Conservation (phyloP, 2,888 invertebrate genomes). For the Diloba caeruleocephala region DNA sequence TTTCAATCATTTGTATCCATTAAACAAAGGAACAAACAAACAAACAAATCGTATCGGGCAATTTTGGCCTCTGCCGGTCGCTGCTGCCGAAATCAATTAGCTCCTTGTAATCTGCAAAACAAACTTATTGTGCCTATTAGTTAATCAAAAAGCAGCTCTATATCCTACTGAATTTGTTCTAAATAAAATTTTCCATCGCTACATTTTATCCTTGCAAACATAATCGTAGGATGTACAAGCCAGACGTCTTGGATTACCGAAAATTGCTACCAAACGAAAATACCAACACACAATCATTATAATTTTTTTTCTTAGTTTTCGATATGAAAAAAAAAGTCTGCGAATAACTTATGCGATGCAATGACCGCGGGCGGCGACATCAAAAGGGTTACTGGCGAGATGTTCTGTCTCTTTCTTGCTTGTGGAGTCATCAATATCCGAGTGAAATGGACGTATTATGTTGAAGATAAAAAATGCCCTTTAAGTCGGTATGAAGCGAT, state of each 20-base stretch:
- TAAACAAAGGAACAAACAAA: slow-evolving; percentile 61
- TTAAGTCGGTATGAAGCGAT: slow-evolving; percentile 71
- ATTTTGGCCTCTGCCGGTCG: slow-evolving; percentile 77
- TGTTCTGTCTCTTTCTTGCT: slow-evolving; percentile 62
- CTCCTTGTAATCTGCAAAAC: slow-evolving; percentile 72
- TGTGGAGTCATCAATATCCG: slow-evolving; percentile 31
- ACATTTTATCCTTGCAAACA: slow-evolving; percentile 50
- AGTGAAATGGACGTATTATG: slow-evolving; percentile 62
- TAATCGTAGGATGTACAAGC: slow-evolving; percentile 75
- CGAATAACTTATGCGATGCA: slow-evolving; percentile 79
- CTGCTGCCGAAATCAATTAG: slow-evolving; percentile 85
- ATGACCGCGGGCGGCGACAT: slow-evolving; percentile 82
- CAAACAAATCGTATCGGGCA: slow-evolving; percentile 73
- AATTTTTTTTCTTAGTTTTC: slow-evolving; percentile 81
- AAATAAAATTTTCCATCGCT: neutral
- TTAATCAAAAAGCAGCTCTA: slow-evolving; percentile 43
- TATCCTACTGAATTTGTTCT: rapidly evolving
- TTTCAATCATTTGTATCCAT: slow-evolving; percentile 62
- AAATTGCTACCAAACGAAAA: slow-evolving; percentile 81
- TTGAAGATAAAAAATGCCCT: slow-evolving; percentile 77
- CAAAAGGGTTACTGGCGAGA: slow-evolving; percentile 80
- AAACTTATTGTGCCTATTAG: slow-evolving; percentile 17
- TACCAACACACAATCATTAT: slow-evolving; percentile 72
- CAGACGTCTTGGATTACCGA: slow-evolving; percentile 77
- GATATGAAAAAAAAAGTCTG: slow-evolving; percentile 77